phyloP scores from a whole-genome alignment of 1,140 invertebrate genomes.

The Tenebrio molitor region DNA sequence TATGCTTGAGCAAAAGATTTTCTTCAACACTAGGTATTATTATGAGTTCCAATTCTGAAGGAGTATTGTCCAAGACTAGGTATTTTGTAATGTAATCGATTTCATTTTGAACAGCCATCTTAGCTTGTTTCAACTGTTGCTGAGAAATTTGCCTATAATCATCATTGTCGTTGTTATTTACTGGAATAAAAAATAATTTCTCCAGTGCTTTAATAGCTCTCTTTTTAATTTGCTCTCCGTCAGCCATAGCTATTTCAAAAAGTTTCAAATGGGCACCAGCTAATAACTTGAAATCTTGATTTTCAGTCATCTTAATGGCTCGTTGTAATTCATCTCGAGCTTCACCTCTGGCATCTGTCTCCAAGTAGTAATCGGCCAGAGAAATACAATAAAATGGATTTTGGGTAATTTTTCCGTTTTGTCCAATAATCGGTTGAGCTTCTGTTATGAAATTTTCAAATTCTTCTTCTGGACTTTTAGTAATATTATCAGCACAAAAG shows the following conservation, averaged over 20 bases:
- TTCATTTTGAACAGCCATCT: not conserved
- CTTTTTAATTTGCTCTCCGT: not conserved
- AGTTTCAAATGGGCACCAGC: constrained; percentile 10
- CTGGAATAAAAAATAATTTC: not conserved
- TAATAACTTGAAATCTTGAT: not conserved
- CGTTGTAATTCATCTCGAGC: not conserved
- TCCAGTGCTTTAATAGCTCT: not conserved
- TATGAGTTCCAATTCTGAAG: constrained; percentile 1
- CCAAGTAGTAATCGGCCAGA: constrained; percentile 9
- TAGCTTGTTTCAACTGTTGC: not conserved
- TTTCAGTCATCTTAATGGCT: not conserved
- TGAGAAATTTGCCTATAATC: not conserved
- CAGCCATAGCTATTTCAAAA: constrained; percentile 3
- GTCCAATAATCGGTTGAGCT: not conserved
- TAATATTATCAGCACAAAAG: not conserved
- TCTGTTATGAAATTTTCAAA: not conserved
- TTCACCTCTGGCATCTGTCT: not conserved
- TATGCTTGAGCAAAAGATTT: not conserved
- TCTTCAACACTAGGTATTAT: not conserved
- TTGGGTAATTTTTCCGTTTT: not conserved
- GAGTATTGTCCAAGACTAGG: not conserved
- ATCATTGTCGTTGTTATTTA: not conserved
- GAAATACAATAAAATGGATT: not conserved
- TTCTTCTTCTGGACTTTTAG: not conserved
- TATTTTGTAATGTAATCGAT: constrained; percentile 1